phyloP scores from a whole-genome alignment of 2,888 invertebrate species.

The Rotaria socialis region DNA sequence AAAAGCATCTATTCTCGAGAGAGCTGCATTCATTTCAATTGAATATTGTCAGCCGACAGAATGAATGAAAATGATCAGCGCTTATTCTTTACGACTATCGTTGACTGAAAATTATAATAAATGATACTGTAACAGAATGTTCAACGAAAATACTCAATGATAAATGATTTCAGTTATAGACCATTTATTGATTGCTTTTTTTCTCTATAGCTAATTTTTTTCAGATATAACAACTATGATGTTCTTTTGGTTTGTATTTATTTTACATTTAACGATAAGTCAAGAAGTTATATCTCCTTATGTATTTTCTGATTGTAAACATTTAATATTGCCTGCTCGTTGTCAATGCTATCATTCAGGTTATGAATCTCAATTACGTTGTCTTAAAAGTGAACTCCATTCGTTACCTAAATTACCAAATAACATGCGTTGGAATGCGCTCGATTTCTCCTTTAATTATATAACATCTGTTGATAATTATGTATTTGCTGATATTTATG shows the following conservation, averaged over 20 bases:
- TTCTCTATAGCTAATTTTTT: neutral
- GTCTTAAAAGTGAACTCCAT: constrained; percentile 17
- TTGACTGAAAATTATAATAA: neutral
- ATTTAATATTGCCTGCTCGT: neutral
- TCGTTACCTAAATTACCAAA: neutral
- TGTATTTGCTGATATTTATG: constrained; percentile 13
- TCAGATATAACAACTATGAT: neutral
- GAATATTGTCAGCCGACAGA: neutral
- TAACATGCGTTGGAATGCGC: constrained; percentile 29
- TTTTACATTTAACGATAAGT: neutral
- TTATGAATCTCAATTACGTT: constrained; percentile 32
- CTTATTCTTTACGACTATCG: neutral
- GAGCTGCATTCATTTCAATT: too few relatives aligned
- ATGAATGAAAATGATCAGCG: neutral
- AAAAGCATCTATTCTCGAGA: too few relatives aligned
- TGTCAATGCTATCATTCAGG: constrained; percentile 37
- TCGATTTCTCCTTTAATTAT: constrained; percentile 17
- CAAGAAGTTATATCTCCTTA: neutral
- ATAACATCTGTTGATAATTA: constrained; percentile 27
- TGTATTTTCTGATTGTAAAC: constrained; percentile 12
- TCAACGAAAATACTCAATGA: neutral
- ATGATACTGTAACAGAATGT: neutral
- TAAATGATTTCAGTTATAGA: neutral
- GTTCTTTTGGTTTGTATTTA: neutral
- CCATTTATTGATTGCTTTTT: too few relatives aligned